Evolutionary conservation across 2,113 vertebrate species (phyloP).

Genomic region (Ginglymostoma cirratum): DNA sequence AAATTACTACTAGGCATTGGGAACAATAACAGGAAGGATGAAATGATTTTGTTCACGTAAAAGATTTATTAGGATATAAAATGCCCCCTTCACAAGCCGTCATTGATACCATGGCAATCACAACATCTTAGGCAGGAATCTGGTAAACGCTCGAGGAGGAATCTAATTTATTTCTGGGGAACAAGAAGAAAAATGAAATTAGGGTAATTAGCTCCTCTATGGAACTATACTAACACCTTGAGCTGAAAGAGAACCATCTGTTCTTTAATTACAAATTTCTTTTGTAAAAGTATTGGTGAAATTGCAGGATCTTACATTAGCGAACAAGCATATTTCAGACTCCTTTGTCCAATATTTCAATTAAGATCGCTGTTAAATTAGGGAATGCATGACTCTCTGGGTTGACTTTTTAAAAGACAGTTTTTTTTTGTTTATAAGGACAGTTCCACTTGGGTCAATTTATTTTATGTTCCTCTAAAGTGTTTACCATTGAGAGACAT

Average conservation of each 20-base stretch:
- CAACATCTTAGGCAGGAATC: background rate
- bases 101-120: background rate
- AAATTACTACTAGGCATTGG: constrained; percentile 1
- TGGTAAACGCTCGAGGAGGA: background rate
- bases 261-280: background rate
- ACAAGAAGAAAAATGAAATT: background rate
- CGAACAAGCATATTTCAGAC: background rate
- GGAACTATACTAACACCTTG: background rate
- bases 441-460: background rate
- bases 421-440: background rate
- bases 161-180: background rate
- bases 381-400: background rate
- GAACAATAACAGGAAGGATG: background rate
- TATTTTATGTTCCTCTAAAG: background rate
- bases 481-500: background rate
- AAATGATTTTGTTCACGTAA: background rate
- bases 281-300: background rate
- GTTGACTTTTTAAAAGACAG: background rate
- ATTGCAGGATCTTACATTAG: background rate
- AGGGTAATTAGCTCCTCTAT: background rate
- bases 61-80: background rate
- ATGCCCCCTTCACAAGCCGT: background rate
- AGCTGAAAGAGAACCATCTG: background rate
- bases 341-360: background rate
- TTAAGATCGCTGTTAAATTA: background rate